Evolutionary conservation across 1,140 invertebrate genomes (phyloP).

Genomic region (Drosophila gunungcola): DNA sequence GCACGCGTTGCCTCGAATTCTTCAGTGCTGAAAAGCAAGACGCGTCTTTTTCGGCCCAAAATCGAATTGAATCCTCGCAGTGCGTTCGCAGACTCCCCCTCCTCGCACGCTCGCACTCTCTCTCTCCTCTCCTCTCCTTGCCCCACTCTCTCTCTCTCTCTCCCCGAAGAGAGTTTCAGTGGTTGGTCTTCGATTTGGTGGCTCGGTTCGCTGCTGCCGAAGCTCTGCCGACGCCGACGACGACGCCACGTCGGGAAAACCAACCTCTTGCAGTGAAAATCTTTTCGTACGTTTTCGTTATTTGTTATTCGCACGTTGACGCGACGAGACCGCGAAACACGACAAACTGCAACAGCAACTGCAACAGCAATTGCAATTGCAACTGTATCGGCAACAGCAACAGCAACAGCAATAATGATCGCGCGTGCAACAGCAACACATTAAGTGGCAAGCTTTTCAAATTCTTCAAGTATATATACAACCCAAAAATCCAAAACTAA

Average conservation of each 20-base stretch:
- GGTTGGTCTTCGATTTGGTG: conserved; percentile 34
- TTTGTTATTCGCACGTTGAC: conserved; percentile 84
- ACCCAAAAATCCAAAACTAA: conserved; percentile 42
- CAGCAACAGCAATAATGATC: conserved; percentile 33
- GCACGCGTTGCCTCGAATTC: conserved; percentile 67
- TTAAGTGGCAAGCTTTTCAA: conserved; percentile 1
- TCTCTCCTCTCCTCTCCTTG: neutral
- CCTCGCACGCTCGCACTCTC: neutral
- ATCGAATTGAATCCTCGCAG: neutral
- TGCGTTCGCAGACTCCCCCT: conserved; percentile 15
- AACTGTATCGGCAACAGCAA: conserved; percentile 17
- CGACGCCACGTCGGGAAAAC: conserved; percentile 74
- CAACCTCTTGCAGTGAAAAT: conserved; percentile 78
- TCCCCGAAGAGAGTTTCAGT: conserved; percentile 21
- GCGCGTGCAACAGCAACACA: conserved; percentile 53
- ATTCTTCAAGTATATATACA: neutral
- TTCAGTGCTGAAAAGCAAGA: conserved; percentile 31
- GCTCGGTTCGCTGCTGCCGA: conserved; percentile 37
- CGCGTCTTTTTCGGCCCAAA: conserved; percentile 28
- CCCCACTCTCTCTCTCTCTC: neutral
- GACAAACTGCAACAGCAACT: conserved; percentile 41
- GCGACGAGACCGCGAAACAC: conserved; percentile 70
- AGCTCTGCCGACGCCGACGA: conserved; percentile 60
- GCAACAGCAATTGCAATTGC: conserved; percentile 45
- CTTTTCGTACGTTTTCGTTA: conserved; percentile 82